Conservation (phyloP, 2,797 vertebrate species). For the Ctenopoma multispine region DNA sequence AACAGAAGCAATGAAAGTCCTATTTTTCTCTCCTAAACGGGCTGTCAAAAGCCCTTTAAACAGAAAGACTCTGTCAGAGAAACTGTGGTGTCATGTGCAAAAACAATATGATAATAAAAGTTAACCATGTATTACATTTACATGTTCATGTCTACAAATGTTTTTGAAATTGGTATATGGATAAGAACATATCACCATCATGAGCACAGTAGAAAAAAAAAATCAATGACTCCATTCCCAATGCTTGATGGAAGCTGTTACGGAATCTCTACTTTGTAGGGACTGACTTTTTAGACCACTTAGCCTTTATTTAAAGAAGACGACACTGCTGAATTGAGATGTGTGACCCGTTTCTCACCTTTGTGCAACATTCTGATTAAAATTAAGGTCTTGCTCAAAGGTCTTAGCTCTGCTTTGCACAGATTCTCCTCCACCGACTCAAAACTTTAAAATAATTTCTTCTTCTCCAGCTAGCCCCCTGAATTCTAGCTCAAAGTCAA, state of each 20-base stretch:
- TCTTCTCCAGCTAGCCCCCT: neutral
- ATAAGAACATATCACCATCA: constrained; percentile 19
- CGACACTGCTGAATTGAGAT: neutral
- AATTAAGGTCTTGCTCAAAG: constrained; percentile 2
- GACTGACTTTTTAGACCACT: constrained; percentile 17
- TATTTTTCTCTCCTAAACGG: constrained; percentile 35
- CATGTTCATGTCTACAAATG: constrained; percentile 9
- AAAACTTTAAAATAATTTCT: constrained; percentile 22
- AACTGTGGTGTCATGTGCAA: neutral
- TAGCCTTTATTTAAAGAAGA: constrained; percentile 27
- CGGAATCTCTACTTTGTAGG: constrained; percentile 42
- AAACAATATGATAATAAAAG: neutral
- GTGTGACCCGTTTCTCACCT: neutral
- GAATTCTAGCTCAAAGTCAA: constrained; percentile 6
- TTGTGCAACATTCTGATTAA: constrained; percentile 15
- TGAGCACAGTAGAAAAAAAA: constrained; percentile 22
- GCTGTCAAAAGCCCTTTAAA: constrained; percentile 17
- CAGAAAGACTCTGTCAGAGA: neutral
- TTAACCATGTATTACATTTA: neutral
- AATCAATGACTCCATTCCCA: constrained; percentile 54
- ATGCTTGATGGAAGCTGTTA: constrained; percentile 52
- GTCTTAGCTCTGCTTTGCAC: neutral
- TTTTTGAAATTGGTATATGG: constrained; percentile 13
- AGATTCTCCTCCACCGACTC: constrained; percentile 7
- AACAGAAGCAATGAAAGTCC: constrained; percentile 26